A percentile compares a stretch with the other conserved stretches of the same genome.
phyloP scores from a whole-genome alignment of 2,797 vertebrate genomes.

The Melopsittacus undulatus region DNA sequence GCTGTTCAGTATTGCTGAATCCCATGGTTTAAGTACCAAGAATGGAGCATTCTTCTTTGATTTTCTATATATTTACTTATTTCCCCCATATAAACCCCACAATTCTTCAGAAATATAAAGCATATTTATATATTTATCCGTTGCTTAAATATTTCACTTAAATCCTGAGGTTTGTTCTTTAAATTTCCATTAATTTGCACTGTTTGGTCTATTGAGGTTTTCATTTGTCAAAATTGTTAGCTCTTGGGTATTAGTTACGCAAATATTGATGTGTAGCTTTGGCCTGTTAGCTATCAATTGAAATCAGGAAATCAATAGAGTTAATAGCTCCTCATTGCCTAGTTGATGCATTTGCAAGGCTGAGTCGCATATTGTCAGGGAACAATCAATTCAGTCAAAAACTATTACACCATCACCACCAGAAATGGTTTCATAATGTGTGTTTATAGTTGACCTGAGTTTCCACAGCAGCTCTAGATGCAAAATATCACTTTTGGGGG shows the following conservation, averaged over 20 bases:
- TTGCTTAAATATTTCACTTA: slow-evolving; percentile 63
- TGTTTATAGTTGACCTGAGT: slow-evolving; percentile 60
- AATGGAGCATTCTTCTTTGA: background rate
- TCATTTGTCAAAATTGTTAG: slow-evolving; percentile 84
- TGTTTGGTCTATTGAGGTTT: slow-evolving; percentile 80
- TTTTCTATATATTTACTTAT: background rate
- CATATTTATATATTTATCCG: background rate
- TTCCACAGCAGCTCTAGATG: background rate
- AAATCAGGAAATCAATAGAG: slow-evolving; percentile 94
- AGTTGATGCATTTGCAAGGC: slow-evolving; percentile 89
- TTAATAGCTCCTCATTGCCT: slow-evolving; percentile 95
- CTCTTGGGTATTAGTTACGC: slow-evolving; percentile 88
- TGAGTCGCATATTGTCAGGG: slow-evolving; percentile 82
- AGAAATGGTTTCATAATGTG: slow-evolving; percentile 74
- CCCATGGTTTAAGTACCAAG: background rate
- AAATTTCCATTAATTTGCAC: slow-evolving; percentile 75
- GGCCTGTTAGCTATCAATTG: slow-evolving; percentile 92
- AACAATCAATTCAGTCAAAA: slow-evolving; percentile 88
- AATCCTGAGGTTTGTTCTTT: slow-evolving; percentile 66
- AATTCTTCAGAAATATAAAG: background rate
- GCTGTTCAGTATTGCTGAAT: background rate
- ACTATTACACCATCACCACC: slow-evolving; percentile 82
- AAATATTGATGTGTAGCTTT: slow-evolving; percentile 92
- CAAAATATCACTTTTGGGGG: background rate
- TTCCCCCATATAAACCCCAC: background rate